phyloP scores from a whole-genome alignment of 2,888 invertebrate genomes.

The Agrotis ipsilon region DNA sequence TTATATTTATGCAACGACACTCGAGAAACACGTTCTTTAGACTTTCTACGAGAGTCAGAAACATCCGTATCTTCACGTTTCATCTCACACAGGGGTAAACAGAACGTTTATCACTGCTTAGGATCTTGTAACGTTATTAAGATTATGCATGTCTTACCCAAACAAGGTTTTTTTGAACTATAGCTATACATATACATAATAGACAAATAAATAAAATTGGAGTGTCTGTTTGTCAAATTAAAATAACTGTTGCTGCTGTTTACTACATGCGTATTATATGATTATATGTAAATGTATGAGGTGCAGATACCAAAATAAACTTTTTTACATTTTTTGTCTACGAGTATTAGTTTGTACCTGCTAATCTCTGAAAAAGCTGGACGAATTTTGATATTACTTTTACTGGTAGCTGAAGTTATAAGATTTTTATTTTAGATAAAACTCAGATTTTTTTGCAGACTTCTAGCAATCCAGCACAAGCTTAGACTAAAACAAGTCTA shows the following conservation, averaged over 20 bases:
- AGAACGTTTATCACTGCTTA: conserved; percentile 45
- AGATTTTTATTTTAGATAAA: not conserved
- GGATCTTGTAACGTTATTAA: conserved; percentile 45
- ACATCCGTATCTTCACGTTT: conserved; percentile 57
- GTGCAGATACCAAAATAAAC: no score
- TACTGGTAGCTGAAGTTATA: no score
- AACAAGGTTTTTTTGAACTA: conserved; percentile 1
- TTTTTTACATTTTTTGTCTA: no score
- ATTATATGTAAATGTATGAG: no score
- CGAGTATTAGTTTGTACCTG: no score
- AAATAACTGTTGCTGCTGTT: no score
- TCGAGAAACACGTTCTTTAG: conserved; percentile 37
- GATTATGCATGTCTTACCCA: conserved; percentile 38
- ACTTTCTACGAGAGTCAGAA: conserved; percentile 54
- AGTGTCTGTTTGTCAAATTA: no score
- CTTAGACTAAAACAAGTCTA: not conserved
- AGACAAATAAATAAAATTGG: no score
- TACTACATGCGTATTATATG: no score
- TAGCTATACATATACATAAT: no score
- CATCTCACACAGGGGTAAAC: conserved; percentile 56
- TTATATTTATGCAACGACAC: conserved; percentile 31
- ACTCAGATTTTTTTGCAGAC: not conserved
- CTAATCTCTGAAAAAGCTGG: no score
- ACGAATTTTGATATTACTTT: no score
- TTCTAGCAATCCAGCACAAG: not conserved